A percentile compares a stretch with the other conserved stretches of the same genome.
These are phyloP conservation scores for Dendrolimus kikuchii DNA, from an alignment of 1,140 invertebrate species.

Conservation along the genomic window DNA sequence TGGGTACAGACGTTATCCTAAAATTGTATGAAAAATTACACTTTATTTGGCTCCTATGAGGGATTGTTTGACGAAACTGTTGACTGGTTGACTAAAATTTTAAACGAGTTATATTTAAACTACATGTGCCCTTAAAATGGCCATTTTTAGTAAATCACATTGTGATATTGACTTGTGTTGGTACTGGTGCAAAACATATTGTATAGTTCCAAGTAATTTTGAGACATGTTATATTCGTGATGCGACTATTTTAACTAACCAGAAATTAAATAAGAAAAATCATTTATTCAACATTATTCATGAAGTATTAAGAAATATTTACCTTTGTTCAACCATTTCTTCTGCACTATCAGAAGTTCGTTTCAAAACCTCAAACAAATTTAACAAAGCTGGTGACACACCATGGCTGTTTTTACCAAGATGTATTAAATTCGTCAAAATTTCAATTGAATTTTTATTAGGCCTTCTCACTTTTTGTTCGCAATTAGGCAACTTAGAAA, in stretches of 20 bases:
- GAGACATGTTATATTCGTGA: too few relatives aligned
- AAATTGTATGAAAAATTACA: slow-evolving; percentile 14
- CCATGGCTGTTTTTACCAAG: slow-evolving; percentile 33
- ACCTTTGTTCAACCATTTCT: slow-evolving; percentile 24
- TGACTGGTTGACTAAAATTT: too few relatives aligned
- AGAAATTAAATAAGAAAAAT: too few relatives aligned
- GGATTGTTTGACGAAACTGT: too few relatives aligned
- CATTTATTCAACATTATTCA: neutral
- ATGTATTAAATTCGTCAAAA: slow-evolving; percentile 30
- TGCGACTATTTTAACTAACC: too few relatives aligned
- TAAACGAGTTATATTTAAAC: too few relatives aligned
- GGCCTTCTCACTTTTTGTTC: slow-evolving; percentile 5
- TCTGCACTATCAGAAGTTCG: slow-evolving; percentile 20
- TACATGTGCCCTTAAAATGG: too few relatives aligned
- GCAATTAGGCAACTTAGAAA: neutral
- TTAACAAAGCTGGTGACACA: slow-evolving; percentile 34
- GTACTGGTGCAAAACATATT: too few relatives aligned
- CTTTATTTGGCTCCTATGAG: neutral
- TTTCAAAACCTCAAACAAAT: slow-evolving; percentile 27
- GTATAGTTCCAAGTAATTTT: too few relatives aligned
- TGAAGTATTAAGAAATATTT: slow-evolving; percentile 3
- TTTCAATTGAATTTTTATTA: slow-evolving; percentile 15
- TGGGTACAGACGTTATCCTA: slow-evolving; percentile 43
- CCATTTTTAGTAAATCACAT: too few relatives aligned
- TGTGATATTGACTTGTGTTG: too few relatives aligned